phyloP scores from a whole-genome alignment of 2,797 vertebrate genomes.

The Microhierax caerulescens region DNA sequence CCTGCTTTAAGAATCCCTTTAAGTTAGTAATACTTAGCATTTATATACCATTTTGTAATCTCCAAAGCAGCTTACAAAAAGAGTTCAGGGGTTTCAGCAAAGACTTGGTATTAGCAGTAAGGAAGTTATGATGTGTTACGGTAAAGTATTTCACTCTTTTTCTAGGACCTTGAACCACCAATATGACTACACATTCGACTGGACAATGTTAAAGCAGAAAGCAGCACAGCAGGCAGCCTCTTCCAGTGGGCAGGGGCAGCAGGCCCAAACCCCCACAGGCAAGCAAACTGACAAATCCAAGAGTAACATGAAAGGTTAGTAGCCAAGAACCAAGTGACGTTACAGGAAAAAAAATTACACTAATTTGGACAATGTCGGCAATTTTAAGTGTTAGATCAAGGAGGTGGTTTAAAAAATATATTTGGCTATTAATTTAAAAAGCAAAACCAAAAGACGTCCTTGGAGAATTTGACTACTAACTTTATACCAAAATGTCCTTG shows the following conservation, averaged over 20 bases:
- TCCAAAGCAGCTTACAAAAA: not conserved
- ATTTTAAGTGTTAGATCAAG: conserved; percentile 85
- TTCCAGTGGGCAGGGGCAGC: conserved; percentile 98
- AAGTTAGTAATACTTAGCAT: not conserved
- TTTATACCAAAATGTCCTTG: conserved; percentile 92
- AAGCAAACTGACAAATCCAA: conserved; percentile 99
- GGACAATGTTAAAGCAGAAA: conserved; percentile 99
- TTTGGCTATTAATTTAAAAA: conserved; percentile 86
- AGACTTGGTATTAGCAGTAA: not conserved
- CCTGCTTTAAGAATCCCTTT: conserved; percentile 19
- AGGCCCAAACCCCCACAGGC: conserved; percentile 99
- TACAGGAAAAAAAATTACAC: conserved; percentile 82
- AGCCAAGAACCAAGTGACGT: conserved; percentile 99
- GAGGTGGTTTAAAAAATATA: conserved; percentile 81
- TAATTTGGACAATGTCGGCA: conserved; percentile 77
- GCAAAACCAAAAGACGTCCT: conserved; percentile 93
- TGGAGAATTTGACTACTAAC: conserved; percentile 99
- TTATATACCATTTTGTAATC: not conserved
- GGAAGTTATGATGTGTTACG: not conserved
- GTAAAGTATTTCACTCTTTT: not conserved
- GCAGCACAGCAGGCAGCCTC: conserved; percentile 98
- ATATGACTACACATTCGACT: conserved; percentile 99
- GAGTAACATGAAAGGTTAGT: conserved; percentile 99
- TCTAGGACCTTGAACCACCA: conserved; percentile 97
- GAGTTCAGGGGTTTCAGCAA: not conserved